Evolutionary conservation across 2,888 invertebrate species (phyloP).

Genomic region (Linnaemya tessellans): DNA sequence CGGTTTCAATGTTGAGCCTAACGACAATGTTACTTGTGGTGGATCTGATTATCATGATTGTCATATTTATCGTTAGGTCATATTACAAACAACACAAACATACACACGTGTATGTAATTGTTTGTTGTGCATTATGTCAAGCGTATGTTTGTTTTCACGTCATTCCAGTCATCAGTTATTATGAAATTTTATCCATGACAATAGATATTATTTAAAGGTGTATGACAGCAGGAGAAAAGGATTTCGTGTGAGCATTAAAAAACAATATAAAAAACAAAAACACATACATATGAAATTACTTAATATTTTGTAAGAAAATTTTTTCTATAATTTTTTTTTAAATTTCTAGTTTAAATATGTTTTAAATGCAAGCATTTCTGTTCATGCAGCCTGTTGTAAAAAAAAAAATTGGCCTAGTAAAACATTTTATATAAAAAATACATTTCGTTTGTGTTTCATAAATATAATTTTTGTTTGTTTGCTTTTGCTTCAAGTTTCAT

Average conservation of each 20-base stretch:
- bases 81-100: constrained; percentile 6
- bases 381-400: background rate
- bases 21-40: constrained; percentile 88
- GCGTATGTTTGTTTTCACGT: constrained; percentile 26
- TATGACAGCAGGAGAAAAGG: background rate
- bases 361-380: background rate
- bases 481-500: constrained; percentile 44
- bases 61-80: constrained; percentile 48
- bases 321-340: background rate
- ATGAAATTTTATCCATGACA: constrained; percentile 14
- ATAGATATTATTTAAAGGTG: constrained; percentile 6
- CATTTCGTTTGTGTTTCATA: constrained; percentile 40
- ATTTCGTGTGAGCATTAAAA: background rate
- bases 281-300: constrained; percentile 39
- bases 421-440: constrained; percentile 5
- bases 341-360: constrained; percentile 18
- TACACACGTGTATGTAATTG: background rate
- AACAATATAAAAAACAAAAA: too few species aligned
- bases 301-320: constrained; percentile 15
- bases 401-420: background rate
- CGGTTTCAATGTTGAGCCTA: constrained; percentile 90
- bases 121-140: constrained; percentile 7
- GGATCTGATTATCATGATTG: constrained; percentile 85
- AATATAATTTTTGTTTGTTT: constrained; percentile 23
- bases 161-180: background rate